Conservation (phyloP, 2,113 vertebrate genomes). For the Bos indicus region DNA sequence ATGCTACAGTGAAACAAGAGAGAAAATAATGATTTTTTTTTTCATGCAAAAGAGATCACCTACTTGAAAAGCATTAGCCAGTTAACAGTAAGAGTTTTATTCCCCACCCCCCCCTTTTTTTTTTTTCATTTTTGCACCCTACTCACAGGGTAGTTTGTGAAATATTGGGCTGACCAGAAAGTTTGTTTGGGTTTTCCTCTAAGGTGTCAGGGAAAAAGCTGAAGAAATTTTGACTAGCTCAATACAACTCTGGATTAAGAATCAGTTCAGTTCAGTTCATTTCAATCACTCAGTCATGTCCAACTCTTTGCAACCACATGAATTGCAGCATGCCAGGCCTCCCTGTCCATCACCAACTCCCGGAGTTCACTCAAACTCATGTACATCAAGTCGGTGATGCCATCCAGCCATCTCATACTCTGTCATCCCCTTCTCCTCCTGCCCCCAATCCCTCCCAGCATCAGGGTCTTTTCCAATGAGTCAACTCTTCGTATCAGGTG, state of each 20-base stretch:
- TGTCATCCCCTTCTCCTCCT: too few species aligned
- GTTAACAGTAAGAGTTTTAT: not conserved
- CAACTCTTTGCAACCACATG: too few species aligned
- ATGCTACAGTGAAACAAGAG: not conserved
- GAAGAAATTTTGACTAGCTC: not conserved
- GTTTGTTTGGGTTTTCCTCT: not conserved
- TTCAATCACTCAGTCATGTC: fast-evolving
- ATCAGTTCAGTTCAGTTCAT: not conserved
- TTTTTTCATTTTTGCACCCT: not conserved
- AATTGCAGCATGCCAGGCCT: too few species aligned
- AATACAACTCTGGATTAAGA: not conserved
- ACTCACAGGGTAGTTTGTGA: not conserved
- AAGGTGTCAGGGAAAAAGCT: not conserved
- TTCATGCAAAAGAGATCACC: not conserved
- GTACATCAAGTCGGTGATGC: too few species aligned
- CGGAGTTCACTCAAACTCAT: too few species aligned
- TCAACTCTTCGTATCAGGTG: fast-evolving
- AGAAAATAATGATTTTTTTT: constrained; percentile 3
- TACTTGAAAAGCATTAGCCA: not conserved
- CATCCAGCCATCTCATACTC: too few species aligned
- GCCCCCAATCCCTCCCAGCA: too few species aligned
- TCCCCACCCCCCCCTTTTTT: too few species aligned
- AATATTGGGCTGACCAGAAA: not conserved
- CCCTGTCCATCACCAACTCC: too few species aligned
- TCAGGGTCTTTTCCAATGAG: too few species aligned